Evolutionary conservation across 1,140 invertebrate species (phyloP).

Genomic region (Thaumetopoea pityocampa): DNA sequence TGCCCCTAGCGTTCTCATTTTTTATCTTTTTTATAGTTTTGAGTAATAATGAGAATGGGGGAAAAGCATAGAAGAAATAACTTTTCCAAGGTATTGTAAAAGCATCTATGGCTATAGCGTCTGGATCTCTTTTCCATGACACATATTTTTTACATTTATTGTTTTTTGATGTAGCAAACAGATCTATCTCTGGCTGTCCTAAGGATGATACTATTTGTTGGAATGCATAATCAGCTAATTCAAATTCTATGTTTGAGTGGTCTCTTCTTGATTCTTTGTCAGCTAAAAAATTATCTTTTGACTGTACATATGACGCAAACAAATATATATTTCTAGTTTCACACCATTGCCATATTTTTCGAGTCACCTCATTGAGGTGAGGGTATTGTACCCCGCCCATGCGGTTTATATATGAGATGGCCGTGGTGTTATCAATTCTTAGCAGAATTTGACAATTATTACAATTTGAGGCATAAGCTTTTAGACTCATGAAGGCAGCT

Average conservation of each 20-base stretch:
- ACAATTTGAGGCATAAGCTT: constrained; percentile 37
- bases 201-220: constrained; percentile 6
- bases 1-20: constrained; percentile 14
- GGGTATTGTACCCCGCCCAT: constrained; percentile 11
- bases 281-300: constrained; percentile 18
- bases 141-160: constrained; percentile 20
- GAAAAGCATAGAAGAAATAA: constrained; percentile 17
- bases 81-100: constrained; percentile 4
- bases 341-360: constrained; percentile 28
- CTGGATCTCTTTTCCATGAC: constrained; percentile 26
- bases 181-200: constrained; percentile 16
- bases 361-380: constrained; percentile 6
- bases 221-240: constrained; percentile 15
- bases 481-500: constrained; percentile 39
- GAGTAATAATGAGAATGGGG: constrained; percentile 31
- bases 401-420: constrained; percentile 12
- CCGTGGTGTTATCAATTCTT: constrained; percentile 32
- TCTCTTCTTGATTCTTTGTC: constrained; percentile 22
- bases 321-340: constrained; percentile 12
- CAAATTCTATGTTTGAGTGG: constrained; percentile 21
- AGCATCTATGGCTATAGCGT: constrained; percentile 12
- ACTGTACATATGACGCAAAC: constrained; percentile 20
- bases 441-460: constrained; percentile 37
- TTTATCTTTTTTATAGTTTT: constrained; percentile 21
- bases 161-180: constrained; percentile 25